Evolutionary conservation across 2,888 invertebrate species (phyloP), one percentile per base, ranked within the genome.

Genomic region (Molanna angustata): DNA sequence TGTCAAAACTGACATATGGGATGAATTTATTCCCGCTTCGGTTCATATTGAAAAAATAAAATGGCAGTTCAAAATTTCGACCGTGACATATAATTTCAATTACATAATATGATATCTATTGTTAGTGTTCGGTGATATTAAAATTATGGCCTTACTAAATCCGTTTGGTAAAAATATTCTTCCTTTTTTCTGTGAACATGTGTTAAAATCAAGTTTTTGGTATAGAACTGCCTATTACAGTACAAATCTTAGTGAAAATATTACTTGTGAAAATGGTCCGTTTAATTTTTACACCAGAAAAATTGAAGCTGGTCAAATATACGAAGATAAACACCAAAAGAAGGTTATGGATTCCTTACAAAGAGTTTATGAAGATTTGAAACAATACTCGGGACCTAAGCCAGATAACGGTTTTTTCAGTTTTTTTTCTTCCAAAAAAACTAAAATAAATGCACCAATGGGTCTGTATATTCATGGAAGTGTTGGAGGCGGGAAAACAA

Each of bases 401-500:
- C 48, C 50, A 22, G 19, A 35, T 13, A 61, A 66, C 65, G 47
- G 71, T 67, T 37, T 62, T 79, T 21, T 69, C 80, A 43, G 68
- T 65, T 57, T 68, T 58, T 64, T 66, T 67, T 67, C 66, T 19
- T 64, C 64, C 2, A 57, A 51, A 54, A 60, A 51, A 58, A 62
- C 54, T 44, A 77, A 75, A 58, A 71, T 74, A 20, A 69, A 76
- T 57, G 76, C 78, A 32, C 89, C 90, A 1, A 84, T 84, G 69
- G 95, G 95, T 3, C 72, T 95, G 9, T 95, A 96, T 66, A 83
- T 95, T 54, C 85, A 88, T 72, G 95, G 95, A 50, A 87, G 93
- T 65, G 93, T 94, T 58, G 93, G 94, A 40, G 92, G 94, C 62
- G 99, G 99, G 39, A 99, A 99, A 79, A 99, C 99, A 4, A 98